Evolutionary conservation across 2,113 vertebrate genomes (phyloP).

Genomic region (Rhinogobius similis): DNA sequence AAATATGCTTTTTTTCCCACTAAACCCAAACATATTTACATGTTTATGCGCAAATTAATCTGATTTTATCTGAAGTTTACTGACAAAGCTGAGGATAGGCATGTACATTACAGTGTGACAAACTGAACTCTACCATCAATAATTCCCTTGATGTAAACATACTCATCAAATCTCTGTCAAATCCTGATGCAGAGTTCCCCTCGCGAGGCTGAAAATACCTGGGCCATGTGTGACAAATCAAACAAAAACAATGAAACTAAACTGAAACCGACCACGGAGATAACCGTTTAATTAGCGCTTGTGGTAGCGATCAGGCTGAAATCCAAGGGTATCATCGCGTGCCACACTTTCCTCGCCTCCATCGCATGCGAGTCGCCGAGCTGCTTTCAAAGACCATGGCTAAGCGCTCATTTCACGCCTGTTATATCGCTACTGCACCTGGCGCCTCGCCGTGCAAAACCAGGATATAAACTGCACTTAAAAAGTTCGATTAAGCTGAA

Average conservation of each 20-base stretch:
- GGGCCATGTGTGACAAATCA: conserved; percentile 60
- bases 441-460: conserved; percentile 23
- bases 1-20: too few relatives aligned
- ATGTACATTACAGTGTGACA: neutral
- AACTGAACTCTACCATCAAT: conserved; percentile 33
- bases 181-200: conserved; percentile 6
- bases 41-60: too few relatives aligned
- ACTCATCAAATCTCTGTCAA: conserved; percentile 14
- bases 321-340: conserved; percentile 49
- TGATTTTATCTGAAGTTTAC: neutral
- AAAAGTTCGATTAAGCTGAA: conserved; percentile 49
- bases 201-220: conserved; percentile 34
- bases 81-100: neutral
- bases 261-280: conserved; percentile 54
- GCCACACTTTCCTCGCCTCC: conserved; percentile 26
- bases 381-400: conserved; percentile 39
- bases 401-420: conserved; percentile 52
- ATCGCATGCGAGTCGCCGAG: conserved; percentile 23
- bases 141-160: conserved; percentile 32
- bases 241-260: conserved; percentile 60
- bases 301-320: conserved; percentile 53
- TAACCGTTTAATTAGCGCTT: conserved; percentile 58
- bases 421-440: conserved; percentile 45
- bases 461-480: conserved; percentile 30
- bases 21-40: too few relatives aligned